phyloP scores from a whole-genome alignment of 2,888 invertebrate genomes.

The Chrysotoxum bicinctum region DNA sequence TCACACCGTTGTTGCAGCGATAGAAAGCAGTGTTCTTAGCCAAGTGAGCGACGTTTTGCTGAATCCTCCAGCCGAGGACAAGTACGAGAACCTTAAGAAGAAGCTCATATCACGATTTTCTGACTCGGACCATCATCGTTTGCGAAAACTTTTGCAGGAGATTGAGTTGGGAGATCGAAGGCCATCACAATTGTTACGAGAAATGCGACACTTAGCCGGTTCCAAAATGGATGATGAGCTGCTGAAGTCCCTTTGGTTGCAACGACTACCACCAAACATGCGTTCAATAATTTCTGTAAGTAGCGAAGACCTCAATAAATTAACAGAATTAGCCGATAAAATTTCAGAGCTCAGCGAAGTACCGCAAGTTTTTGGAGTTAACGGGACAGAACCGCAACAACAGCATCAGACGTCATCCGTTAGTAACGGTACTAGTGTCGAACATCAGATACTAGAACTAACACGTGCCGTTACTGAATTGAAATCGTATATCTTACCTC shows the following conservation, averaged over 20 bases:
- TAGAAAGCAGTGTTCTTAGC: not conserved
- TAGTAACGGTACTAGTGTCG: too few relatives aligned
- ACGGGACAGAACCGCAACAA: constrained; percentile 4
- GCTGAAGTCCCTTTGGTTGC: constrained; percentile 73
- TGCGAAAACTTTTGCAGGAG: not conserved
- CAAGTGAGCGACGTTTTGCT: not conserved
- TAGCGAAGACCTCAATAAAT: constrained; percentile 3
- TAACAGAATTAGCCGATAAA: constrained; percentile 45
- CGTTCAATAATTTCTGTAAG: constrained; percentile 63
- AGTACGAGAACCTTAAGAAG: not conserved
- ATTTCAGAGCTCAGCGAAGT: constrained; percentile 28
- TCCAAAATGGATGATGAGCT: constrained; percentile 11
- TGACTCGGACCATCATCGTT: not conserved
- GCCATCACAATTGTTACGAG: not conserved
- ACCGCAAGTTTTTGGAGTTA: constrained; percentile 2
- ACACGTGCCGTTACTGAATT: too few relatives aligned
- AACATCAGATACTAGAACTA: too few relatives aligned
- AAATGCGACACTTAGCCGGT: not conserved
- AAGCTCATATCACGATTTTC: not conserved
- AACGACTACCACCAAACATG: constrained; percentile 69
- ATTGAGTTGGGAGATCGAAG: not conserved
- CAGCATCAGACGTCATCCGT: not conserved
- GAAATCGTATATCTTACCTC: too few relatives aligned
- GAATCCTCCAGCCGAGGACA: not conserved
- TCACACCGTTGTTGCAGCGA: not conserved